Evolutionary conservation across 2,113 vertebrate species (phyloP), one percentile per base, ranked within the genome.

Genomic region (Zosterops borbonicus): DNA sequence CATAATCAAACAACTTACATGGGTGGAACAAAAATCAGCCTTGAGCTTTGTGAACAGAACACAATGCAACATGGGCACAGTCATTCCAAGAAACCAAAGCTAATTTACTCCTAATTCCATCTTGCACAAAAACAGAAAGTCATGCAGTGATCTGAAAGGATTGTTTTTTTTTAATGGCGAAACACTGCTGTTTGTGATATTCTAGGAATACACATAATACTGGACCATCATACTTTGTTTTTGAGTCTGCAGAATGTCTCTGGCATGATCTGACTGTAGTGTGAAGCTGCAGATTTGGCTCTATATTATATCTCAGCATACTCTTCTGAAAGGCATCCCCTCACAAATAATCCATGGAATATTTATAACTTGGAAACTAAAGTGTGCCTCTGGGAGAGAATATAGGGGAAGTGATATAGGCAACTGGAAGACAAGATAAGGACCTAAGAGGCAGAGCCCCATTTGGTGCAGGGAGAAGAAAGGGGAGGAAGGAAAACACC

Each of bases 71-170:
- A 50, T 1, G 16, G 90, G 39, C 50, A 78, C 69, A 84, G 74
- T 37, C 69, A 41, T 91, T 94, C 89, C 67, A 94, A 91, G 92
- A 92, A 94, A 91, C 41, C 31, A 87, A 96, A 94, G 44, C 33
- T 8, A 87, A 85, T 87, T 77, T 83, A 92, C 81, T 59, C 86
- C 59, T 90, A 88, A 95, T 90, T 94, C 65, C 67, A 70, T 92
- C 55, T 77, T 83, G 44, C 42, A 90, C 55, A 85, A 92, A 77
- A 90, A 65, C 91, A 95, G 75, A 90, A 77, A 63, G 44, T 81
- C 47, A 74, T 29, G 47, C 71, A 91, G 63, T 18, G 55, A 91
- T 68, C 71, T 64, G 63, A 75, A 86, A 90, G 42, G 59, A 77
- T 31, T 87, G 37, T 29, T 56, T 21, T 84, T 88, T 88, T 80